Conservation (phyloP, 92 coral and sea anemone genomes). For the Bergia puertoricense region DNA sequence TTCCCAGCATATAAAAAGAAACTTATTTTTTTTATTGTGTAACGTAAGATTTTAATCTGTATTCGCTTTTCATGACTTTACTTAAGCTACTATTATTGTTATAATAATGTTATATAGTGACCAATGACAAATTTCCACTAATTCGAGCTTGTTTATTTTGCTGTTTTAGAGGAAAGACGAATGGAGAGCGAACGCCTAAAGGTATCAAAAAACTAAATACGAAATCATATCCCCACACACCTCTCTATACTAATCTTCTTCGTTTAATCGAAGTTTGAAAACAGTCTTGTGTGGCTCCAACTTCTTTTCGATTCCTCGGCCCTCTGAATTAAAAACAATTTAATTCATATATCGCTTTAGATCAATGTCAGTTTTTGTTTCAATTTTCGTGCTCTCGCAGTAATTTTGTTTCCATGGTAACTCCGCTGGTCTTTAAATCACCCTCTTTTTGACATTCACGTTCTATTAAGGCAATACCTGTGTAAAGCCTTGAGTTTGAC, state of each 20-base stretch:
- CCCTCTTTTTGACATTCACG: not conserved
- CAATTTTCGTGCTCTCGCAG: not conserved
- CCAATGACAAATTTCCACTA: not conserved
- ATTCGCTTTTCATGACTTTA: too few species aligned
- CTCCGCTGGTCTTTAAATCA: not conserved
- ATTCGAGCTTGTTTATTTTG: not conserved
- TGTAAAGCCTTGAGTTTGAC: too few species aligned
- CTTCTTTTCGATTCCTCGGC: too few species aligned
- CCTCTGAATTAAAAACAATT: too few species aligned
- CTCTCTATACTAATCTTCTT: too few species aligned
- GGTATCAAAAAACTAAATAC: constrained; percentile 44
- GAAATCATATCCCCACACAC: not conserved
- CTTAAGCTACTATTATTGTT: not conserved
- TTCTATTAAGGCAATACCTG: too few species aligned
- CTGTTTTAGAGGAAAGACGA: constrained; percentile 82
- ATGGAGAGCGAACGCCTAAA: constrained; percentile 86
- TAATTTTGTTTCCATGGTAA: not conserved
- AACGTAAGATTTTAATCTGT: too few species aligned
- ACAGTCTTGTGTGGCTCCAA: too few species aligned
- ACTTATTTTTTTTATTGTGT: too few species aligned
- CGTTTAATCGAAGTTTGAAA: too few species aligned
- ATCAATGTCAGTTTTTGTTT: not conserved
- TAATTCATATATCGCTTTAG: too few species aligned
- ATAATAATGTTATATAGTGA: not conserved
- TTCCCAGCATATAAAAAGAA: too few species aligned